phyloP scores from a whole-genome alignment of 2,888 invertebrate species.

The Actias luna region DNA sequence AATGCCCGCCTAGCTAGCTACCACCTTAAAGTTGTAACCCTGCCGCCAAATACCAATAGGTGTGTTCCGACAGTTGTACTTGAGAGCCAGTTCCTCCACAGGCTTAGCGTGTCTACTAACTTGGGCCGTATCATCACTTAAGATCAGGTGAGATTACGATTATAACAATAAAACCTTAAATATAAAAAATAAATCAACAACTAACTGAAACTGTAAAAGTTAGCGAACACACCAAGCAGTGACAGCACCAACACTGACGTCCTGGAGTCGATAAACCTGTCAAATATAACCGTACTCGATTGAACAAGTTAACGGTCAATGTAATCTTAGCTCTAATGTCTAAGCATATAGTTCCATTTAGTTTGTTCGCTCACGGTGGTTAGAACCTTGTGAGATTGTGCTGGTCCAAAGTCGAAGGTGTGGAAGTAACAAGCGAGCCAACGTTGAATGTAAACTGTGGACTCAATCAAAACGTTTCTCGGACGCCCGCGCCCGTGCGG shows the following conservation, averaged over 20 bases:
- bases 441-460: conserved; percentile 56
- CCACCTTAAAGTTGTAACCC: no score
- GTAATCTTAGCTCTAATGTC: background rate
- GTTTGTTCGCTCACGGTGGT: background rate
- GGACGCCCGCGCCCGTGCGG: conserved; percentile 22
- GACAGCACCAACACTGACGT: conserved; percentile 1
- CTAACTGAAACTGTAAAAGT: background rate
- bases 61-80: no score
- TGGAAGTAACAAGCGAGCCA: conserved; percentile 45
- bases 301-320: conserved; percentile 28
- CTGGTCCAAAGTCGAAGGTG: conserved; percentile 34
- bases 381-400: conserved; percentile 21
- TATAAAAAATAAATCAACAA: background rate
- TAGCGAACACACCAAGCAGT: background rate
- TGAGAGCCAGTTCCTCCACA: no score
- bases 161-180: no score
- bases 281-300: conserved; percentile 41
- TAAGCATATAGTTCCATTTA: conserved; percentile 13
- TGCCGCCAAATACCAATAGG: no score
- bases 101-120: no score
- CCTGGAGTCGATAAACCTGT: conserved; percentile 42
- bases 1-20: no score
- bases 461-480: conserved; percentile 51
- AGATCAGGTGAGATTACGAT: no score
- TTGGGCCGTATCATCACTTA: no score